These are phyloP conservation scores for Hymenopus coronatus DNA, from an alignment of 2,888 invertebrate genomes.

Conservation along the genomic window DNA sequence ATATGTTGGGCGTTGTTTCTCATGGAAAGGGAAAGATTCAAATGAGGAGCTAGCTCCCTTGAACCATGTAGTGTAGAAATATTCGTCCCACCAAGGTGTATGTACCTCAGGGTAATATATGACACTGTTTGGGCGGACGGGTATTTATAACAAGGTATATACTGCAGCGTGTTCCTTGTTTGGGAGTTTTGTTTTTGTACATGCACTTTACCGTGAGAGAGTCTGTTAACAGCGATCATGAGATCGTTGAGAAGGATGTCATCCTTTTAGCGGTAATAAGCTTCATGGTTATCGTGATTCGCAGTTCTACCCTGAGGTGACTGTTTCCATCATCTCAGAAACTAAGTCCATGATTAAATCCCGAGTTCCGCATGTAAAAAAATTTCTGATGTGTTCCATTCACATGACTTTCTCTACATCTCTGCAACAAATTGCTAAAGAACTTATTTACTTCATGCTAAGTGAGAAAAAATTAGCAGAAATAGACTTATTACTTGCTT, in stretches of 20 bases:
- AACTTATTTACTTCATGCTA: too few species aligned
- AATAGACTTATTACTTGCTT: too few species aligned
- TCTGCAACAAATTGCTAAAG: too few species aligned
- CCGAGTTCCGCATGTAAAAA: too few species aligned
- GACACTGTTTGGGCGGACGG: not conserved
- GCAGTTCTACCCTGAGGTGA: too few species aligned
- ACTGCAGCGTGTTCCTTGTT: not conserved
- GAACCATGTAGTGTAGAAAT: not conserved
- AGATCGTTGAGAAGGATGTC: not conserved
- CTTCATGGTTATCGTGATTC: not conserved
- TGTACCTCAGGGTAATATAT: not conserved
- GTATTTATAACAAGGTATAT: not conserved
- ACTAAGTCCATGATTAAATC: too few species aligned
- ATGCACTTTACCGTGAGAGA: not conserved
- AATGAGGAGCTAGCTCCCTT: not conserved
- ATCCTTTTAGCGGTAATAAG: not conserved
- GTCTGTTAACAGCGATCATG: not conserved
- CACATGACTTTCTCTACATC: too few species aligned
- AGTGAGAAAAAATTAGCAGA: too few species aligned
- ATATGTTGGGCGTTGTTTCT: not conserved
- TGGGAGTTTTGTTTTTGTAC: not conserved
- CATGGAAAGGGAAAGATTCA: not conserved
- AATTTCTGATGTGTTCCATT: too few species aligned
- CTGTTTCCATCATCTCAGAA: too few species aligned
- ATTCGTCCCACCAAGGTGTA: not conserved